A percentile compares a stretch with the other conserved stretches of the same genome.
Evolutionary conservation across 1,140 invertebrate genomes (phyloP).

Genomic region (Lepidotrigona ventralis): DNA sequence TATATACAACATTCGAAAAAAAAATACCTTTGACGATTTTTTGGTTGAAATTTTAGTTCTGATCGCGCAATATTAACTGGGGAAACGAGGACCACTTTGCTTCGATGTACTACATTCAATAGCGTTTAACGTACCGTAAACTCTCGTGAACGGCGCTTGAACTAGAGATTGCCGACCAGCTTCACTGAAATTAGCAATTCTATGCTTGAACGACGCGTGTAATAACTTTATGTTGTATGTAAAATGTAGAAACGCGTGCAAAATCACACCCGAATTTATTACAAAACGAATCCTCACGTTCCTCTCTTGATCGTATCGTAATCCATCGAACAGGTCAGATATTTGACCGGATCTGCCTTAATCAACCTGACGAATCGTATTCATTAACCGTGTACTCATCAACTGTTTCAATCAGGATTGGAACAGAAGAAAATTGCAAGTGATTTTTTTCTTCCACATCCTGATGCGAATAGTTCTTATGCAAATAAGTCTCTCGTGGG

Average conservation of each 20-base stretch:
- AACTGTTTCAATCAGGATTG: neutral
- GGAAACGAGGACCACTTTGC: neutral
- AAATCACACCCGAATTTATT: neutral
- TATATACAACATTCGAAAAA: neutral
- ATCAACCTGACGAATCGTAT: constrained; percentile 12
- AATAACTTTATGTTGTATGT: neutral
- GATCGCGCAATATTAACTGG: neutral
- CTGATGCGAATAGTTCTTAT: neutral
- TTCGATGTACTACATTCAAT: neutral
- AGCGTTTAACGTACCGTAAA: constrained; percentile 1
- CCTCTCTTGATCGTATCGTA: neutral
- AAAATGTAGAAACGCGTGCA: neutral
- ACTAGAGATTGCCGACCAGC: neutral
- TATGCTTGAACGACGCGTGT: neutral
- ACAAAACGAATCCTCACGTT: neutral
- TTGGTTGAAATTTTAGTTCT: neutral
- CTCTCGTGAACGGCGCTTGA: neutral
- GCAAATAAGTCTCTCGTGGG: neutral
- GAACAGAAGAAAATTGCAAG: neutral
- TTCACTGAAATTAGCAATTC: neutral
- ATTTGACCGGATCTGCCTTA: neutral
- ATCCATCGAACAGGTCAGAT: neutral
- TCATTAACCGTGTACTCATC: neutral
- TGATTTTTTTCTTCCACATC: neutral
- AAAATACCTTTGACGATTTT: neutral